Conservation (phyloP, 2,113 vertebrate genomes). For the Patagioenas fasciata region DNA sequence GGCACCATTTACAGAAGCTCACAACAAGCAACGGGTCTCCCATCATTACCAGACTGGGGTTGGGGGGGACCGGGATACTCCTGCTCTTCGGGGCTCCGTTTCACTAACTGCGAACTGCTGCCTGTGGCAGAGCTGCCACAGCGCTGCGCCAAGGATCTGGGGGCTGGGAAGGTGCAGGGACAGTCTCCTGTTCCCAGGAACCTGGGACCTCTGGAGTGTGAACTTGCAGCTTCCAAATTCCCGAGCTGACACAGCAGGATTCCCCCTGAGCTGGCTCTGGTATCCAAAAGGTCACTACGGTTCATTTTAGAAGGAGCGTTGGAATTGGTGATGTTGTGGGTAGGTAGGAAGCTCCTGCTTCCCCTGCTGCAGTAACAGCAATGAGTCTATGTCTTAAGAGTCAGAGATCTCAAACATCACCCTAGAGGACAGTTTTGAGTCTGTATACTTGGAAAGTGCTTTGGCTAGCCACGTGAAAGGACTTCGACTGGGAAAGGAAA, state of each 20-base stretch:
- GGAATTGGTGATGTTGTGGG: background rate
- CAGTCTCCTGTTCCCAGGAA: background rate
- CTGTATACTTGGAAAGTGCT: background rate
- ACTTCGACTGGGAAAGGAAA: background rate
- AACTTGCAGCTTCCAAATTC: background rate
- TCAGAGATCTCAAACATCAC: background rate
- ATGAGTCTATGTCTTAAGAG: background rate
- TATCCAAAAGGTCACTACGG: background rate
- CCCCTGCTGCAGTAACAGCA: background rate
- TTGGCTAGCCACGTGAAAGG: background rate
- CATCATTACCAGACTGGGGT: background rate
- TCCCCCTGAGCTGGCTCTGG: background rate
- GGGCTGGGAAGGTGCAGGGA: background rate
- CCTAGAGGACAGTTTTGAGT: background rate
- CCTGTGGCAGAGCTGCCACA: background rate
- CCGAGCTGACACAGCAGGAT: accelerated
- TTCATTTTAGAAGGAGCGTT: background rate
- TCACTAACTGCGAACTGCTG: background rate
- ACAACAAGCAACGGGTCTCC: background rate
- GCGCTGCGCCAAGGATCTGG: accelerated
- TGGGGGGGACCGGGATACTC: background rate
- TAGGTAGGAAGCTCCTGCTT: background rate
- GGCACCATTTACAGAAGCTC: background rate
- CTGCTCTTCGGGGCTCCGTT: background rate
- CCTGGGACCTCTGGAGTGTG: background rate